Percentiles rank a stretch among this genome's conserved stretches.
phyloP scores from a whole-genome alignment of 1,140 invertebrate species.

The Brachionus rubens region DNA sequence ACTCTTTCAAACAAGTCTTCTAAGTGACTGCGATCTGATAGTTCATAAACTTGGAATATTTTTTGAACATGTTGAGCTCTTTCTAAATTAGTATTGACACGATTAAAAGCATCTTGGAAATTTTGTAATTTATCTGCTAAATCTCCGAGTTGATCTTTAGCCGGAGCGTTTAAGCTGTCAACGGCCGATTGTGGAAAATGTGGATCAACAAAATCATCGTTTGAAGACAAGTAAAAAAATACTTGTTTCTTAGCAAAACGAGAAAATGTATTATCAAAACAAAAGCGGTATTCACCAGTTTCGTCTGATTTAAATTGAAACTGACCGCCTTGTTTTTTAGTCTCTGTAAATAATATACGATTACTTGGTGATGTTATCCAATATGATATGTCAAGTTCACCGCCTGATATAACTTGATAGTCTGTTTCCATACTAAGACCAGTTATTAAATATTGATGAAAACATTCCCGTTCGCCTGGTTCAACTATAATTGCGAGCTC shows the following conservation, averaged over 20 bases:
- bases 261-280: slow-evolving; percentile 78
- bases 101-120: slow-evolving; percentile 64
- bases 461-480: slow-evolving; percentile 35
- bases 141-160: slow-evolving; percentile 48
- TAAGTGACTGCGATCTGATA: slow-evolving; percentile 73
- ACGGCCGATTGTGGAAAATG: slow-evolving; percentile 57
- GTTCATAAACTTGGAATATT: slow-evolving; percentile 69
- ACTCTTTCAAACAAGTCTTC: slow-evolving; percentile 73
- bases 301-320: slow-evolving; percentile 56
- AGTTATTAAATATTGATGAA: slow-evolving; percentile 35
- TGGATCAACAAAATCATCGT: slow-evolving; percentile 65
- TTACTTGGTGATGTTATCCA: slow-evolving; percentile 67
- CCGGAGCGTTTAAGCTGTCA: slow-evolving; percentile 48
- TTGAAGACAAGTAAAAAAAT: slow-evolving; percentile 74
- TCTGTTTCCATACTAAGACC: slow-evolving; percentile 13
- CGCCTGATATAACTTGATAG: slow-evolving; percentile 70
- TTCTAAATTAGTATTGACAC: slow-evolving; percentile 65
- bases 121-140: slow-evolving; percentile 47
- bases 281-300: slow-evolving; percentile 73
- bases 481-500: slow-evolving; percentile 19
- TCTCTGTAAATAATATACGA: slow-evolving; percentile 67
- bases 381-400: slow-evolving; percentile 75
- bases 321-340: slow-evolving; percentile 69
- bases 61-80: slow-evolving; percentile 71
- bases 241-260: slow-evolving; percentile 74